Evolutionary conservation across 1,140 invertebrate species (phyloP), one percentile per base, ranked within the genome.

Genomic region (Leptinotarsa undecemlineata): DNA sequence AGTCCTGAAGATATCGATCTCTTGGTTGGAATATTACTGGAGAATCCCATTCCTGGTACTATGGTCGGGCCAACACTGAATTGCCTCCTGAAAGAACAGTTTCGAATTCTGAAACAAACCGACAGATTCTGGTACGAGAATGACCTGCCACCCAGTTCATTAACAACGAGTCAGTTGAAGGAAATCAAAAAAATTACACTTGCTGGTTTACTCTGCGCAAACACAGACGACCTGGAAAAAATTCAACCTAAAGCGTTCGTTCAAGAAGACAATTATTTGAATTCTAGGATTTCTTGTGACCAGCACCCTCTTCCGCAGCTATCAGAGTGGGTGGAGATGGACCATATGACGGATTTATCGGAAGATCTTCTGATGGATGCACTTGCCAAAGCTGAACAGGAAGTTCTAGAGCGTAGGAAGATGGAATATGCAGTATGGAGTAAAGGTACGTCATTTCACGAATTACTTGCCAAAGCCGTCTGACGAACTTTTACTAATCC

Each of bases 71-170:
- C 93, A 14, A 97, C 96, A 1, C 91, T 97, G 63, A 91, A 91
- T n/a, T 97, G 96, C 82, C 86, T 98, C 2, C 81, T 97, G 0
- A 91, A 91, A 15, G 83, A 91, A 26, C 96, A 98, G 82, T 95
- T 97, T 79, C 88, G 90, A 42, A 90, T 92, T 68, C 84, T 95
- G 1, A 91, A 94, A 76, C 90, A 92, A 79, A 93, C 94, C 48
- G 95, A 97, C 86, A 89, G 96, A 72, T 98, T 96, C 81, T 98
- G 96, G 95, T 98, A 97, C 80, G 96, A 98, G 85, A 98, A 98
- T 82, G 96, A 98, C 82, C 89, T 97, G 42, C 95, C 95, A 0
- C 96, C 96, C 0, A 95, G 95, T 1, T 92, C 95, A 8, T 90
- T 98, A 75, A 92, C 88, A 8, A 81, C 89, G 72, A 91, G 92